Conservation (phyloP, 1,140 invertebrate genomes). For the Ganaspis sp. region DNA sequence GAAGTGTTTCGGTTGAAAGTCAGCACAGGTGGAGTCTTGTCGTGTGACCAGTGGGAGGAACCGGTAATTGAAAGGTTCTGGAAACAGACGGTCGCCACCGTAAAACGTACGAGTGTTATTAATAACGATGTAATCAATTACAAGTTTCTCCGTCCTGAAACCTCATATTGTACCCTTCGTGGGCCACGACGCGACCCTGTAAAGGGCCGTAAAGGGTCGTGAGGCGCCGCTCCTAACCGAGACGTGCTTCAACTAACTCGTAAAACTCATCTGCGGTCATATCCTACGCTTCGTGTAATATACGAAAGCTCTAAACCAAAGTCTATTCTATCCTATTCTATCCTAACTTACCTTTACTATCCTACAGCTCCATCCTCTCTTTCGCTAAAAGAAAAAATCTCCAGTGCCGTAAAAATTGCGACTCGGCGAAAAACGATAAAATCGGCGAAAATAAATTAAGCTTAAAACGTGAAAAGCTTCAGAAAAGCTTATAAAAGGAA, state of each 20-base stretch:
- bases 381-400: neutral
- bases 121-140: constrained; percentile 70
- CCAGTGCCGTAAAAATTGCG: neutral
- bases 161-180: constrained; percentile 55
- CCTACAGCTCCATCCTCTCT: neutral
- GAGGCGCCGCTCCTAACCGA: constrained; percentile 54
- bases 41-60: constrained; percentile 21
- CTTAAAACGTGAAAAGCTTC: neutral
- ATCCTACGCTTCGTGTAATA: constrained; percentile 50
- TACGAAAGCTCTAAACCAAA: constrained; percentile 40
- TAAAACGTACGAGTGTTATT: constrained; percentile 63
- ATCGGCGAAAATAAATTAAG: neutral
- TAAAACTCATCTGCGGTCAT: constrained; percentile 73
- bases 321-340: constrained; percentile 19
- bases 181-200: constrained; percentile 50
- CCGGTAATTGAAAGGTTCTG: constrained; percentile 42
- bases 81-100: constrained; percentile 40
- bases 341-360: neutral
- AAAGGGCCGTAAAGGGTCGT: constrained; percentile 64
- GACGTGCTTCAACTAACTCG: constrained; percentile 66
- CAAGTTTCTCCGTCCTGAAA: constrained; percentile 53
- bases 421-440: neutral
- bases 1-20: neutral
- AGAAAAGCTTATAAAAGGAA: neutral
- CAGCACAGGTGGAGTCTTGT: constrained; percentile 4